Conservation (phyloP, 2,888 invertebrate genomes). For the Cephonodes hylas region DNA sequence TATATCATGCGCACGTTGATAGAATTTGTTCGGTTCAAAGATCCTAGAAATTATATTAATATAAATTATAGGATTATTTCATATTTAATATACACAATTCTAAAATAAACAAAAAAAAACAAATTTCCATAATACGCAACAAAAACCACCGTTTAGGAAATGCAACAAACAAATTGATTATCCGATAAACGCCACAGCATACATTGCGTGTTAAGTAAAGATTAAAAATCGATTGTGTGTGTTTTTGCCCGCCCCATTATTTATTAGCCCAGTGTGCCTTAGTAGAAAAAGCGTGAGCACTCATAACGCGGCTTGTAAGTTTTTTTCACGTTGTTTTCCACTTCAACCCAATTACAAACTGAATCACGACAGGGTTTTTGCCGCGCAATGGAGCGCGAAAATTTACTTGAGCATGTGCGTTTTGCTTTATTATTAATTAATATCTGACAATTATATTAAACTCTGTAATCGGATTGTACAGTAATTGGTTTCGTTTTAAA, state of each 20-base stretch:
- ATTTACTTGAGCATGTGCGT: conserved; percentile 12
- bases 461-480: not conserved
- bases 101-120: not conserved
- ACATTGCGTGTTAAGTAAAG: not conserved
- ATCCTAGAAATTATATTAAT: too few species aligned
- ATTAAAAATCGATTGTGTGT: not conserved
- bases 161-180: not conserved
- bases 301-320: conserved; percentile 3
- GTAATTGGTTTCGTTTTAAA: not conserved
- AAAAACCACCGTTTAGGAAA: not conserved
- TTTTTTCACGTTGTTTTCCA: conserved; percentile 21
- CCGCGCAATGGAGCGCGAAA: conserved; percentile 26
- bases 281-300: conserved; percentile 5
- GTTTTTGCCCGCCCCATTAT: conserved; percentile 2
- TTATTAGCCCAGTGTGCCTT: conserved; percentile 4
- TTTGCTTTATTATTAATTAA: conserved; percentile 7
- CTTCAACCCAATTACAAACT: conserved; percentile 27
- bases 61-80: too few species aligned
- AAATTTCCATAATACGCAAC: not conserved
- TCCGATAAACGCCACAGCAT: not conserved
- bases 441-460: not conserved
- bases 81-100: not conserved
- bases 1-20: too few species aligned
- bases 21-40: too few species aligned
- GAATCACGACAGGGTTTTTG: conserved; percentile 33